phyloP scores from a whole-genome alignment of 2,888 invertebrate species.

The Tetropium fuscum region DNA sequence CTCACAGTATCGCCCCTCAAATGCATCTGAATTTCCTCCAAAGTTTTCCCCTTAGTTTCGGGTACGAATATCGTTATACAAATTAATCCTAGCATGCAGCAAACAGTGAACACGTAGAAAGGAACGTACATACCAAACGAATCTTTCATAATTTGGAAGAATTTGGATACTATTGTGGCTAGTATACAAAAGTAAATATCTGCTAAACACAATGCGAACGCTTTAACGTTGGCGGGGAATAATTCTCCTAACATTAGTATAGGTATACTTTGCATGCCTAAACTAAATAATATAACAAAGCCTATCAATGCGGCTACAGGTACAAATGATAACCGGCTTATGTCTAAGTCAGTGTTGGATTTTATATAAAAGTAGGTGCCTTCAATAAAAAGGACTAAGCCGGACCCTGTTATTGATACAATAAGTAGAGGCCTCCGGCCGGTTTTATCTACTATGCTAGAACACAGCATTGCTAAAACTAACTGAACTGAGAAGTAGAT shows the following conservation, averaged over 20 bases:
- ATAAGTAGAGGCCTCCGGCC: conserved; percentile 70
- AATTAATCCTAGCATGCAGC: conserved; percentile 71
- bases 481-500: conserved; percentile 68
- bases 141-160: conserved; percentile 68
- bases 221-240: conserved; percentile 70
- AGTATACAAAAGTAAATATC: conserved; percentile 68
- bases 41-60: conserved; percentile 79
- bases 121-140: conserved; percentile 72
- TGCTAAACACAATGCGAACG: conserved; percentile 69
- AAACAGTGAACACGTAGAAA: conserved; percentile 74
- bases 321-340: conserved; percentile 61
- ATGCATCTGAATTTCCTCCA: conserved; percentile 75
- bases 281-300: conserved; percentile 67
- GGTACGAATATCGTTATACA: conserved; percentile 73
- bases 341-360: conserved; percentile 58
- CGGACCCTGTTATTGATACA: conserved; percentile 66
- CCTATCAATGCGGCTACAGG: conserved; percentile 66
- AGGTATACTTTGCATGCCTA: conserved; percentile 69
- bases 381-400: conserved; percentile 63
- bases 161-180: conserved; percentile 66
- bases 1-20: conserved; percentile 64
- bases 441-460: conserved; percentile 70
- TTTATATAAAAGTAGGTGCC: conserved; percentile 67
- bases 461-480: conserved; percentile 69
- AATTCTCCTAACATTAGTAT: conserved; percentile 69